phyloP scores from a whole-genome alignment of 2,113 vertebrate genomes.

The Phaethornis superciliosus region DNA sequence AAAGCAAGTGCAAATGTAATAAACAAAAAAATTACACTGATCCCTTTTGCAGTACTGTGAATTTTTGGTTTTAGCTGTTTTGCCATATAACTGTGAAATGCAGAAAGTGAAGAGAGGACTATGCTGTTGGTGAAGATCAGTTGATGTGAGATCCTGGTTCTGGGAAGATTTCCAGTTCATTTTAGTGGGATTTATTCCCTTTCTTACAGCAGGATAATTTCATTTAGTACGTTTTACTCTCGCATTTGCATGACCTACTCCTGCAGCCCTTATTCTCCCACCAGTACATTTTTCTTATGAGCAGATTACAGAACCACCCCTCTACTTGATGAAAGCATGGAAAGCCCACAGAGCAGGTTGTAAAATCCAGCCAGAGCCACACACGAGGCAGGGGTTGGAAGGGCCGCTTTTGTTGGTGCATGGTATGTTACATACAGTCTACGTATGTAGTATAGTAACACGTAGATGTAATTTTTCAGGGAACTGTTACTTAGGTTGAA shows the following conservation, averaged over 20 bases:
- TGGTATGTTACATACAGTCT: rapidly evolving
- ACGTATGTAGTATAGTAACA: rapidly evolving
- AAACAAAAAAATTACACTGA: not conserved
- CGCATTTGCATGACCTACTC: not conserved
- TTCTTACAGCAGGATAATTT: not conserved
- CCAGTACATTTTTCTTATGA: not conserved
- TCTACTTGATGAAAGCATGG: not conserved
- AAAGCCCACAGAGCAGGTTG: not conserved
- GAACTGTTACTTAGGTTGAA: not conserved
- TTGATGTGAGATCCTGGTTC: not conserved
- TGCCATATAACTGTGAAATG: not conserved
- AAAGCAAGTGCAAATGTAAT: not conserved
- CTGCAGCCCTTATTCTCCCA: not conserved
- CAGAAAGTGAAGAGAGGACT: not conserved
- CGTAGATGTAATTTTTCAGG: rapidly evolving
- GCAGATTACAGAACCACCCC: not conserved
- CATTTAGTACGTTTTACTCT: not conserved
- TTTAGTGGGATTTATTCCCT: not conserved
- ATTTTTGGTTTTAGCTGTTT: not conserved
- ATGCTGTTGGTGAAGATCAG: rapidly evolving
- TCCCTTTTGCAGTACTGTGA: not conserved
- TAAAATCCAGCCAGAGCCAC: not conserved
- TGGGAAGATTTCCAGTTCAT: not conserved
- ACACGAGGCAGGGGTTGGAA: rapidly evolving
- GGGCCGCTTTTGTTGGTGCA: rapidly evolving